phyloP scores from a whole-genome alignment of 2,113 vertebrate species.

The Rutilus rutilus region DNA sequence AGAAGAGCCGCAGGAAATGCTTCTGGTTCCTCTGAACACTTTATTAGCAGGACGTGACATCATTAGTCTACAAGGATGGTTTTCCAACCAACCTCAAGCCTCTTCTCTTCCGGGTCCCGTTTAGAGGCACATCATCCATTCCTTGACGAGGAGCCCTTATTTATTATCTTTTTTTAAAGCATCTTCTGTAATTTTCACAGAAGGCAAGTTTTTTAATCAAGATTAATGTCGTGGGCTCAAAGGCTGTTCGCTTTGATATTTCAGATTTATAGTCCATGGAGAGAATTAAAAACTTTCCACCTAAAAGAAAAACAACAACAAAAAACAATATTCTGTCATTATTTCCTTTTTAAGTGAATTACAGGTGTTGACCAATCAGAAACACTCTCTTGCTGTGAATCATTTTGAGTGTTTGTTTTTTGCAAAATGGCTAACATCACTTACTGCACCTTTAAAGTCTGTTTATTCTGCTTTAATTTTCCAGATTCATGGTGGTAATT shows the following conservation, averaged over 20 bases:
- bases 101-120: neutral
- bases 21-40: constrained; percentile 79
- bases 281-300: neutral
- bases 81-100: neutral
- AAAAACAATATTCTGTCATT: neutral
- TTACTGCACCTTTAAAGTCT: neutral
- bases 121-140: neutral
- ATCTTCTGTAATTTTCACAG: neutral
- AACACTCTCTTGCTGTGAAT: neutral
- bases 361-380: constrained; percentile 16
- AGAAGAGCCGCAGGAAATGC: constrained; percentile 79
- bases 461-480: constrained; percentile 15
- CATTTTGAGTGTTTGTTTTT: neutral
- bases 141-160: neutral
- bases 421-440: neutral
- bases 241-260: constrained; percentile 7
- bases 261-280: constrained; percentile 3
- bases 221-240: neutral
- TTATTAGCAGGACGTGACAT: neutral
- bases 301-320: neutral
- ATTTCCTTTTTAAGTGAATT: neutral
- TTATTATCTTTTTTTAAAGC: neutral
- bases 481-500: neutral
- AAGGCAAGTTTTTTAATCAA: neutral
- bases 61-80: neutral